Base-by-base conservation (phyloP, 1,140 invertebrate genomes). In the Temnothorax nylanderi region DNA sequence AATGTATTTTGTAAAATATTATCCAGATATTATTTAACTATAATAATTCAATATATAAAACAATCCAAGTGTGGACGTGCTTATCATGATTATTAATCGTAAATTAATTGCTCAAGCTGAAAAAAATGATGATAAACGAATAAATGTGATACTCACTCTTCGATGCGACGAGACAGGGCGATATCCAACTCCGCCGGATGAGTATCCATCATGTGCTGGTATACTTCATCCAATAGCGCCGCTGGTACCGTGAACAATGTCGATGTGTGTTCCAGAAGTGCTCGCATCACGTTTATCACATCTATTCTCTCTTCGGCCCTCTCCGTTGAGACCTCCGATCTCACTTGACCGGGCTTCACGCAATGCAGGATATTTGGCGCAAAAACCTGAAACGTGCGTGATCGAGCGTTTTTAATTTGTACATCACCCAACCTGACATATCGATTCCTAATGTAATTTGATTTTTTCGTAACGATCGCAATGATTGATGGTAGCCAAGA, bases 341-440 rank as follows among this genome's bases (percentile, higher is more conserved):
- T 95, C 34, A 96, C 93, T 84, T 96, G 96, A 54, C 96, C 96
- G 34, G 96, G 96, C 90, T 97, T 97, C 85, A 97, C 96, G 82
- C 96, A 97, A 91, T 99, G 98, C 62, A 99, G 96, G 91, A 99
- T 98, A 94, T 99, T 99, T 1, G 98, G 98, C 2, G 98, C 98
- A 94, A 99, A 98, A 34, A 99, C 96, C 95, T 95, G 44, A 0
- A 85, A 81, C 11, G 10, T 13, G 26, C 26, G 21, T 49, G 37
- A 56, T 56, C 37, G 3, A 16, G 13, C n/a, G 8, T 37, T 74
- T 74, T 8, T 49, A 7, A 49, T 60, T 44, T 41, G 26, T 32
- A 21, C 64, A n/a, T 21, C 21, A 51, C 3, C 11, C 16, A 34
- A 37, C 8, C 0, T 13, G 11, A 34, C 3, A 8, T 60, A 60